A percentile compares a stretch with the other conserved stretches of the same genome.
These are phyloP conservation scores for Trilocha varians DNA, from an alignment of 2,888 invertebrate genomes.

Conservation along the genomic window DNA sequence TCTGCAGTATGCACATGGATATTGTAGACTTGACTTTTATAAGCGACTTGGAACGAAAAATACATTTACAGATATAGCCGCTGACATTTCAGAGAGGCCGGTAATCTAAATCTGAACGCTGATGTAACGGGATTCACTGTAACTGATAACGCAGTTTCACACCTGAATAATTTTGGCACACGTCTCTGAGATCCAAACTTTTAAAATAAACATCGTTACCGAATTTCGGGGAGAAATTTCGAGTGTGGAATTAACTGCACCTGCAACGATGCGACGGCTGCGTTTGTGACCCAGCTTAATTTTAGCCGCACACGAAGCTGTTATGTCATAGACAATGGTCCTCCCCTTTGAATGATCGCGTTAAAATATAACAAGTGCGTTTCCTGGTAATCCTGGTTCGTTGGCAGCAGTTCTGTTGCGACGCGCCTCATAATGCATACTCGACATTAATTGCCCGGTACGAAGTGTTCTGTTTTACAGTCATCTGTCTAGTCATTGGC, in stretches of 20 bases:
- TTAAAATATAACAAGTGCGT: constrained; percentile 19
- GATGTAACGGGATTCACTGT: constrained; percentile 6
- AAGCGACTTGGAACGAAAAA: background rate
- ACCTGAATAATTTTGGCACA: constrained; percentile 52
- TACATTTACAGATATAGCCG: background rate
- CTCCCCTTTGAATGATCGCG: constrained; percentile 23
- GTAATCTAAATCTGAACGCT: background rate
- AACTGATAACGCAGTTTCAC: constrained; percentile 38
- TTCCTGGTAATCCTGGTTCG: constrained; percentile 18
- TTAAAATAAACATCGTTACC: constrained; percentile 28
- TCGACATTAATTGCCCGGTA: background rate
- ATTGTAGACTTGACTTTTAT: background rate
- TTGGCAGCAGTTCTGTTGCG: background rate
- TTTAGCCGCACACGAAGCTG: constrained; percentile 42
- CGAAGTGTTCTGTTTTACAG: background rate
- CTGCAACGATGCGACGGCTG: constrained; percentile 57
- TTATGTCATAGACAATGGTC: constrained; percentile 60
- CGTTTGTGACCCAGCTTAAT: constrained; percentile 45
- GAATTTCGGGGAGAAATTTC: constrained; percentile 32
- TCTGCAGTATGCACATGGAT: too few relatives aligned
- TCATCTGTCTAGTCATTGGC: background rate
- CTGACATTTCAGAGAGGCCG: background rate
- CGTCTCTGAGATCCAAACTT: constrained; percentile 17
- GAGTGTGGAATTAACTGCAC: constrained; percentile 42
- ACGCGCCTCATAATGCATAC: background rate